Base-by-base conservation (phyloP, 2,797 vertebrate species). In the Pterois miles region DNA sequence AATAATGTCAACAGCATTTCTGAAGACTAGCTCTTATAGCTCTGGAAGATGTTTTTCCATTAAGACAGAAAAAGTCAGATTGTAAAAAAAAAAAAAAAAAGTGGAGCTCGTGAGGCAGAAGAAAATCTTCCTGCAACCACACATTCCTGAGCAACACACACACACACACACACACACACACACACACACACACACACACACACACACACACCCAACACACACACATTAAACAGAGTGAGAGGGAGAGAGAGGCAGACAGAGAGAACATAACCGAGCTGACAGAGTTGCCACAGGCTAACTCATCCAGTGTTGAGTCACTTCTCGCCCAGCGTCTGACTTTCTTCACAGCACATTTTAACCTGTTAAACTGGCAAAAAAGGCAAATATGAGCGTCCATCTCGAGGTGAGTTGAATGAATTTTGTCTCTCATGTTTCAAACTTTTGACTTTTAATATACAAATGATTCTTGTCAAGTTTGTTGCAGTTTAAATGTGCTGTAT, bases 111-210 rank as follows among this genome's bases (percentile, higher is more conserved):
- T 29, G 60, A 34, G 13, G 6, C 8, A 50, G 27, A 36, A 31
- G 1, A 57, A 48, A 62, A 8, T 13, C 13, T 13, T 52, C 22
- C 14, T 1, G 13, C 13, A 20, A 40, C 46, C 67, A 29, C 58
- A 80, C 83, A 83, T 87, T 82, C 78, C 64, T 75, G 68, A 75
- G 72, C 14, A 3, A 18, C 13, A 53, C 63, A 74, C 38, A 43
- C 52, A 40, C 68, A 63, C 64, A 63, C 53, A 62, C 71, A 50
- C 72, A 50, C 74, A 53, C 48, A 1, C 14, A 62, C 52, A 57
- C 3, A 67, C 52, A 53, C 36, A 59, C 34, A 70, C 50, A 56
- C 5, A 3, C 11, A 4, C 38, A 63, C 38, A 50, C 46, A 34
- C 56, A 31, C 29, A 46, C 18, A 65, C 56, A 31, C 29, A 46